These are phyloP conservation scores for Ophioninae sp. DNA, from an alignment of 2,888 invertebrate genomes.

Conservation along the genomic window DNA sequence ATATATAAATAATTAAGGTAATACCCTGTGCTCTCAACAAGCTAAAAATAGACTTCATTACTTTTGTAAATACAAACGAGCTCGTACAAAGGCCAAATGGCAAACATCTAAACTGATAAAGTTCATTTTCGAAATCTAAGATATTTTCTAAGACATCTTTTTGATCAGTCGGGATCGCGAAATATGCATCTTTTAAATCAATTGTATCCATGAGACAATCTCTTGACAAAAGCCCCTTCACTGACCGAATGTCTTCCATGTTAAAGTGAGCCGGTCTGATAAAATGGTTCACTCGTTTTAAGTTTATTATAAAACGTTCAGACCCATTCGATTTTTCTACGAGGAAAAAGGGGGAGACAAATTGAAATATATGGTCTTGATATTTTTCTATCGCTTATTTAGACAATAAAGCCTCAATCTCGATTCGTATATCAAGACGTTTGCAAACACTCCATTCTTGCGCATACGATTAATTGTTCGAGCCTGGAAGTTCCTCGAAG, in stretches of 20 bases:
- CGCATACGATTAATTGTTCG: constrained; percentile 28
- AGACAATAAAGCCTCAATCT: constrained; percentile 26
- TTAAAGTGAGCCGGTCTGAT: constrained; percentile 66
- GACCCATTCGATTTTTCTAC: constrained; percentile 59
- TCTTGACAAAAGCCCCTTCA: constrained; percentile 30
- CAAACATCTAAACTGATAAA: constrained; percentile 40
- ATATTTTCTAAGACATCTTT: constrained; percentile 30
- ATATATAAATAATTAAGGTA: constrained; percentile 23
- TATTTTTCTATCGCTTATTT: constrained; percentile 33
- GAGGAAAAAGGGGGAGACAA: constrained; percentile 60
- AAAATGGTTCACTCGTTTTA: constrained; percentile 65
- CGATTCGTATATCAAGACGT: constrained; percentile 29
- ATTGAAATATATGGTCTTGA: constrained; percentile 47
- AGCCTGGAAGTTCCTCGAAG: constrained; percentile 21
- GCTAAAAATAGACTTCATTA: constrained; percentile 34
- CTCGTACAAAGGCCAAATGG: constrained; percentile 29
- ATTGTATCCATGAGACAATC: constrained; percentile 15
- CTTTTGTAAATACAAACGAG: constrained; percentile 36
- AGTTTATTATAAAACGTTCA: constrained; percentile 65
- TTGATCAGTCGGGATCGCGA: not conserved
- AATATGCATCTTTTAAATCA: constrained; percentile 41
- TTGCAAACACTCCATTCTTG: constrained; percentile 24
- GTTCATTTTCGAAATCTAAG: constrained; percentile 20
- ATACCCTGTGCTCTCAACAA: constrained; percentile 18
- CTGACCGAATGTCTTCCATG: constrained; percentile 66